phyloP scores from a whole-genome alignment of 2,113 vertebrate genomes.

The Peromyscus polionotus region DNA sequence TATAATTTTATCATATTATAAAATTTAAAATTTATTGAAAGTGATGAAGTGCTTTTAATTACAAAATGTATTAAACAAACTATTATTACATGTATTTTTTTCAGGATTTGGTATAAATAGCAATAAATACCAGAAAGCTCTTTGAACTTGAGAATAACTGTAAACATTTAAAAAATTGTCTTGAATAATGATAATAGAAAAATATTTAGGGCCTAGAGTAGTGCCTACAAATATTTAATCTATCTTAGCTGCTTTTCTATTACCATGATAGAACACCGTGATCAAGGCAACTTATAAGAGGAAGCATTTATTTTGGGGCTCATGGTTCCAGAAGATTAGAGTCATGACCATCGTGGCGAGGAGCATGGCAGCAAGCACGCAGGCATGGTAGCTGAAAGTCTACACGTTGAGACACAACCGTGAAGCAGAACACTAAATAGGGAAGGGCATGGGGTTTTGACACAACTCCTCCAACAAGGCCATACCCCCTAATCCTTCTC shows the following conservation, averaged over 20 bases:
- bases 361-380: not conserved
- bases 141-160: not conserved
- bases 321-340: not conserved
- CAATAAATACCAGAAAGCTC: not conserved
- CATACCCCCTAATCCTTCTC: not conserved
- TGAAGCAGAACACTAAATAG: not conserved
- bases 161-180: not conserved
- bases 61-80: not conserved
- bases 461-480: not conserved
- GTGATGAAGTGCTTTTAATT: not conserved
- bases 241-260: not conserved
- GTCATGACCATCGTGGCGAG: not conserved
- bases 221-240: not conserved
- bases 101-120: not conserved
- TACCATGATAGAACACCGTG: not conserved
- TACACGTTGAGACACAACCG: not conserved
- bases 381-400: not conserved
- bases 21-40: too few relatives aligned
- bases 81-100: not conserved
- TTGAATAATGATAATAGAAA: not conserved
- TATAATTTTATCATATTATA: not conserved
- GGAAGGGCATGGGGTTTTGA: not conserved
- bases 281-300: not conserved
- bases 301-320: not conserved
- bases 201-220: too few relatives aligned